Conservation (phyloP, 2,113 vertebrate genomes). For the Cyprinodon brontotheroides region DNA sequence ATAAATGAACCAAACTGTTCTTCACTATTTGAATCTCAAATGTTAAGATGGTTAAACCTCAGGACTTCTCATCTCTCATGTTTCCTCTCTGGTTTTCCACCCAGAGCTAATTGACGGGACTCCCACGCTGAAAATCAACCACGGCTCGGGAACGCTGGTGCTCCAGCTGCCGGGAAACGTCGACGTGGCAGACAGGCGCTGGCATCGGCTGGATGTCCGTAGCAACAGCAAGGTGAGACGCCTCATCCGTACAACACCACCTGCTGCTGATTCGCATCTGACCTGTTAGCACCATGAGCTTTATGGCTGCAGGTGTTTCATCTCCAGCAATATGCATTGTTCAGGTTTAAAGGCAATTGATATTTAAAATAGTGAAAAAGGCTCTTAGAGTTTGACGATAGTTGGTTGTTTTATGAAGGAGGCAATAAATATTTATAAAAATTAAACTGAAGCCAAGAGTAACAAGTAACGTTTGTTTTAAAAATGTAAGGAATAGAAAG, state of each 20-base stretch:
- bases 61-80: background rate
- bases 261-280: slow-evolving; percentile 5
- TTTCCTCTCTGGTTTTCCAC: slow-evolving; percentile 24
- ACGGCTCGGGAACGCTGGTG: slow-evolving; percentile 82
- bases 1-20: background rate
- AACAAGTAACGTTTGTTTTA: no score
- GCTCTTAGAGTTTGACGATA: no score
- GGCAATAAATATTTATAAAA: no score
- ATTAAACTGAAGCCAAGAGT: no score
- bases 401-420: no score
- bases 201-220: slow-evolving; percentile 89
- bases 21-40: background rate
- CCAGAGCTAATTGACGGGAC: slow-evolving; percentile 84
- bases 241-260: slow-evolving; percentile 18
- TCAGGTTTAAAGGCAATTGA: background rate
- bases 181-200: slow-evolving; percentile 87
- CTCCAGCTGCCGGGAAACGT: slow-evolving; percentile 86
- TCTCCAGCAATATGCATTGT: background rate
- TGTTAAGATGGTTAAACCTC: slow-evolving; percentile 6
- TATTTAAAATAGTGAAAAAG: no score
- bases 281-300: background rate
- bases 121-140: slow-evolving; percentile 88
- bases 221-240: slow-evolving; percentile 85
- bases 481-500: no score
- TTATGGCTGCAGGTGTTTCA: background rate